Conservation (phyloP, 2,113 vertebrate species). For the Brachyhypopomus occidentalis region DNA sequence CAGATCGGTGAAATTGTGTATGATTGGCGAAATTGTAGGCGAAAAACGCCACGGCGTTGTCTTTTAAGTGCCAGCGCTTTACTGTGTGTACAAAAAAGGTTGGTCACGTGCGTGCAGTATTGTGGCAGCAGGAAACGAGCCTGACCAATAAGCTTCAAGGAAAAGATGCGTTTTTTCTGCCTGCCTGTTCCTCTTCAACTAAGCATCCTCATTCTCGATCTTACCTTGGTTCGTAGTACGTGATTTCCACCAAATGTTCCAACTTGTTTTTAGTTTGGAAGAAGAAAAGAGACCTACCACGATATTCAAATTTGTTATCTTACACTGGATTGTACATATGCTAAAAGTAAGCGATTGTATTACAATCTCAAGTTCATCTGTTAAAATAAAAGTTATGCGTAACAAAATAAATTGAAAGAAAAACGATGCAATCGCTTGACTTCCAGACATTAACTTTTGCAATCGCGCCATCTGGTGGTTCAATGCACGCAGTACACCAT, state of each 20-base stretch:
- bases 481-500: neutral
- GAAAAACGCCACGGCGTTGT: conserved; percentile 67
- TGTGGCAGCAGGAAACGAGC: conserved; percentile 1
- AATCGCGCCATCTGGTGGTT: conserved; percentile 42
- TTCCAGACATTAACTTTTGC: neutral
- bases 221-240: too few species aligned
- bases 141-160: conserved; percentile 9
- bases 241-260: neutral
- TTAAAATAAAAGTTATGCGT: too few species aligned
- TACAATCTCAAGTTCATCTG: too few species aligned
- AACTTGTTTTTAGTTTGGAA: too few species aligned
- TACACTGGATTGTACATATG: too few species aligned
- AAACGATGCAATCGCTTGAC: neutral
- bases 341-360: too few species aligned
- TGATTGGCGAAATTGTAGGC: conserved; percentile 26
- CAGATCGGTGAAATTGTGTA: neutral
- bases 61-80: conserved; percentile 38
- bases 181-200: conserved; percentile 46
- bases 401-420: neutral
- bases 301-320: too few species aligned
- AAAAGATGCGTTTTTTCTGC: conserved; percentile 28
- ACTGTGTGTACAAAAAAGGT: neutral
- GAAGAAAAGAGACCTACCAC: too few species aligned
- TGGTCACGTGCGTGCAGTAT: conserved; percentile 31
- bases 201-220: too few species aligned